Conservation (phyloP, 2,113 vertebrate genomes). For the Ondatra zibethicus region DNA sequence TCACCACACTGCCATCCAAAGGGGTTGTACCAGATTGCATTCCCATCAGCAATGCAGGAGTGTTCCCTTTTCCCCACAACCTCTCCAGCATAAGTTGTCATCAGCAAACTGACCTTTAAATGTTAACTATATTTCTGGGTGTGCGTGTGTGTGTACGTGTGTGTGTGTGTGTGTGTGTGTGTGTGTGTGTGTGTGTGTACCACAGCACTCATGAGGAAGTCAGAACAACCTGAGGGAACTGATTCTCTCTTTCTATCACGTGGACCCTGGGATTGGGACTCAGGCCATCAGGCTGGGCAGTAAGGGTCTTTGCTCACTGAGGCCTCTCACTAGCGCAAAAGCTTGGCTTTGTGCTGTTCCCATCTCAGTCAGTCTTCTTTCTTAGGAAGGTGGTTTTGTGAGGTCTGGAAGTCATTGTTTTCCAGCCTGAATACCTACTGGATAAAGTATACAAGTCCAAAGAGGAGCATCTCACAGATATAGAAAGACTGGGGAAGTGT, state of each 20-base stretch:
- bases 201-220: background rate
- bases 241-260: background rate
- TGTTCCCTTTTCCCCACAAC: too few relatives aligned
- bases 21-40: too few relatives aligned
- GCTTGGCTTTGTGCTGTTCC: background rate
- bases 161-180: background rate
- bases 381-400: background rate
- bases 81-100: too few relatives aligned
- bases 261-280: background rate
- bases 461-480: conserved; percentile 51
- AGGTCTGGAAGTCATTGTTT: conserved; percentile 28
- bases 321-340: background rate
- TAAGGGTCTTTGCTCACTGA: too few relatives aligned
- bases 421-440: background rate
- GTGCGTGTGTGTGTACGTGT: background rate
- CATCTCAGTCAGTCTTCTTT: background rate
- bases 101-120: too few relatives aligned
- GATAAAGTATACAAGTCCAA: background rate
- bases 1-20: too few relatives aligned
- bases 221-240: too few relatives aligned
- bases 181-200: background rate
- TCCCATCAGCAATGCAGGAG: too few relatives aligned
- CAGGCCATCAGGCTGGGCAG: background rate
- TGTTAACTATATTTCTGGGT: too few relatives aligned
- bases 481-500: background rate